Base-by-base conservation (phyloP, 2,113 vertebrate species). In the Oceanodroma tethys region DNA sequence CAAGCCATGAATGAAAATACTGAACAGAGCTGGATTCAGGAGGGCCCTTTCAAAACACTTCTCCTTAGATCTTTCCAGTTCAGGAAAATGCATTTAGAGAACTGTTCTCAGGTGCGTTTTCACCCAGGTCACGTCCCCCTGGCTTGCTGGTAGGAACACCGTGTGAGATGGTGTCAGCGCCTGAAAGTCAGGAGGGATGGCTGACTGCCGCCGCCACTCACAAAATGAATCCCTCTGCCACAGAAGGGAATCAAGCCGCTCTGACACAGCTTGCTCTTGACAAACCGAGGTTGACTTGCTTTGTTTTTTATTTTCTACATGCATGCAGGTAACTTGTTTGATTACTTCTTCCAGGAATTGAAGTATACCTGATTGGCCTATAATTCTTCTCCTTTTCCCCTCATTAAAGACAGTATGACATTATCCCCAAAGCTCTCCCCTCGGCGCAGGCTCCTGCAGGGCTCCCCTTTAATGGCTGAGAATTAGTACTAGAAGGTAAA, bases 261-360 rank as follows among this genome's bases (percentile, higher is more conserved):
- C 45, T 76, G 71, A 73, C 81, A 80, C 21, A 68, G 82, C 79
- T 86, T 32, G 0, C 23, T 68, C 59, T 83, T 72, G 62, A 66
- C 36, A 87, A 73, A 67, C 5, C 11, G 52, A n/a, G 8, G 1
- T 3, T 70, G 58, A 70, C 21, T 50, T 50, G 48, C 22, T 92
- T 92, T 65, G 27, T 80, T 80, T 88, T 67, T 81, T 68, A 76
- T 93, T 80, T 90, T 82, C 58, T 92, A 73, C 88, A 76, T 45
- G 74, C 25, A 30, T 42, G 30, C 5, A 9, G 86, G 58, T 72
- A 56, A 80, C 50, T 87, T 68, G 55, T 60, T 90, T 83, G 74
- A 82, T 88, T 85, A 38, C 66, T 65, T 90, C 56, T 96, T 92
- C 79, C 58, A 56, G 86, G 58, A 95, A 95, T 1, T 65, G 47